Evolutionary conservation across 1,140 invertebrate species (phyloP).

Genomic region (Drosophila lini): DNA sequence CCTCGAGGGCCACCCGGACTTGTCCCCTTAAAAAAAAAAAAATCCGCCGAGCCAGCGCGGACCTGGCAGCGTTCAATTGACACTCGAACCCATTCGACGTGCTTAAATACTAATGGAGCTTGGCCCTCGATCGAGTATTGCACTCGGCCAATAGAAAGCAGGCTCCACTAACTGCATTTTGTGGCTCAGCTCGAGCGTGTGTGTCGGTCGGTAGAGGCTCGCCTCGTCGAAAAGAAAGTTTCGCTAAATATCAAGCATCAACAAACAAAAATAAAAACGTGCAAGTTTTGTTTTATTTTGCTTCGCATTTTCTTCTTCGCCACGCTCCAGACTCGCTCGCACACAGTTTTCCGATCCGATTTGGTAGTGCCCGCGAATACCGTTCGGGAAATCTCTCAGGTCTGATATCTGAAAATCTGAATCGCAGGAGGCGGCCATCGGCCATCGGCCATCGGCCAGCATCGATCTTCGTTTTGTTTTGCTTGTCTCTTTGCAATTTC

Average conservation of each 20-base stretch:
- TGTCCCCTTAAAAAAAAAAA: neutral
- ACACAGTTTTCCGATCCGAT: conserved; percentile 40
- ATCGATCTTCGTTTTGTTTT: conserved; percentile 16
- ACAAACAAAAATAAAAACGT: conserved; percentile 64
- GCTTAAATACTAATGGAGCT: conserved; percentile 2
- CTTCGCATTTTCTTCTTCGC: conserved; percentile 62
- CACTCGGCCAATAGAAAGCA: conserved; percentile 66
- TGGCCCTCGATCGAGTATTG: conserved; percentile 33
- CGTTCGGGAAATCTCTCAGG: conserved; percentile 40
- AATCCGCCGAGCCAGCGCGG: neutral
- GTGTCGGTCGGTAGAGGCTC: conserved; percentile 45
- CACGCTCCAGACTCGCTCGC: conserved; percentile 29
- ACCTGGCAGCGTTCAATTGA: neutral
- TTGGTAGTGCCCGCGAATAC: conserved; percentile 35
- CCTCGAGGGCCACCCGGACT: conserved; percentile 17
- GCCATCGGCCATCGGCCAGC: neutral
- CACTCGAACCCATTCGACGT: neutral
- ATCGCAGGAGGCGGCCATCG: conserved; percentile 17
- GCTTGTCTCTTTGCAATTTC: conserved; percentile 22
- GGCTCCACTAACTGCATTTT: conserved; percentile 69
- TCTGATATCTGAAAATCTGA: conserved; percentile 27
- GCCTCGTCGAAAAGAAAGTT: conserved; percentile 74
- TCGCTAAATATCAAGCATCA: conserved; percentile 64
- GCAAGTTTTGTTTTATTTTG: conserved; percentile 65
- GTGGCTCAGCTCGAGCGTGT: conserved; percentile 61